Evolutionary conservation across 2,797 vertebrate genomes (phyloP).

Genomic region (Cygnus olor): DNA sequence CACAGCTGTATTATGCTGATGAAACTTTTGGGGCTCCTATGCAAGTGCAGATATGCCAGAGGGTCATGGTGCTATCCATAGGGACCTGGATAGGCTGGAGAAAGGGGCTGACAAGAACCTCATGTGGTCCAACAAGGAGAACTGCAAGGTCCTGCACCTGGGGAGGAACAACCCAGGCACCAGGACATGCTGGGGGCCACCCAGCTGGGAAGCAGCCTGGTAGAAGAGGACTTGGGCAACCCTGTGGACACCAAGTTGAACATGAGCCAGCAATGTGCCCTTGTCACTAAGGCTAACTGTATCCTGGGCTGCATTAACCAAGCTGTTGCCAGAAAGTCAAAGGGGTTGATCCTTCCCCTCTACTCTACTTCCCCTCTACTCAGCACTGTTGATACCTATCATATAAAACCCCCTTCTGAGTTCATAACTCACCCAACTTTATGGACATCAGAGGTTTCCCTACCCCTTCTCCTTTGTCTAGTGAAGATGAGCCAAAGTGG

Average conservation of each 20-base stretch:
- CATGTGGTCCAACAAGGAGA: background rate
- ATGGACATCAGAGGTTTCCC: background rate
- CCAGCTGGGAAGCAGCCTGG: background rate
- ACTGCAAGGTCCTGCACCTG: background rate
- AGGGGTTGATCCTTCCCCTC: background rate
- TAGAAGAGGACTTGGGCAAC: background rate
- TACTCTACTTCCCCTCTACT: background rate
- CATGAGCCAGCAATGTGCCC: background rate
- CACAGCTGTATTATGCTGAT: background rate
- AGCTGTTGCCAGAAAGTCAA: background rate
- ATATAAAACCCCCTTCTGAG: background rate
- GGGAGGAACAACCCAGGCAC: background rate
- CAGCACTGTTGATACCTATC: no score
- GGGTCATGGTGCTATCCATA: background rate
- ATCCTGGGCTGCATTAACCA: background rate
- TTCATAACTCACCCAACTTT: background rate
- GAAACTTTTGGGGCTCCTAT: background rate
- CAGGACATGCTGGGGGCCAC: background rate
- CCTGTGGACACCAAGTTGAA: background rate
- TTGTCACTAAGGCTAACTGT: background rate
- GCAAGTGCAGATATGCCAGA: background rate
- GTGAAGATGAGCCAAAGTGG: background rate
- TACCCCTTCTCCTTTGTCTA: background rate
- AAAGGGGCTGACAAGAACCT: background rate
- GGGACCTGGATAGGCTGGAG: background rate